phyloP scores from a whole-genome alignment of 2,888 invertebrate genomes.

The Pocota personata region DNA sequence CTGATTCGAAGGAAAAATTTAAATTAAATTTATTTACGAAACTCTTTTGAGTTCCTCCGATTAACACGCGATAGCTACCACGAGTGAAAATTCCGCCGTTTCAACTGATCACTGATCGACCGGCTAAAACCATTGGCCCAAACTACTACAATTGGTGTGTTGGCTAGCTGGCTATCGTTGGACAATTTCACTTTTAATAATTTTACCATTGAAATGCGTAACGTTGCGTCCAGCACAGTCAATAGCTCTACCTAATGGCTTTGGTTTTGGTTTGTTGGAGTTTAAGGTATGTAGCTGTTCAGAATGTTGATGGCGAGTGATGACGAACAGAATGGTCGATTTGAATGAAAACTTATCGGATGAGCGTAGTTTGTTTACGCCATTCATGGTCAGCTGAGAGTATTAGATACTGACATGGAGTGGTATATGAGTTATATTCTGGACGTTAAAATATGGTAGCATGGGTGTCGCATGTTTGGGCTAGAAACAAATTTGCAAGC shows the following conservation, averaged over 20 bases:
- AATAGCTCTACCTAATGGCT: constrained; percentile 54
- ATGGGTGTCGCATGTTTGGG: constrained; percentile 38
- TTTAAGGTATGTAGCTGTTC: constrained; percentile 31
- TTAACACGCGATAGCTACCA: constrained; percentile 2
- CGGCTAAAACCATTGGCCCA: constrained; percentile 54
- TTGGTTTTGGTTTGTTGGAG: constrained; percentile 59
- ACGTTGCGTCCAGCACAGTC: constrained; percentile 27
- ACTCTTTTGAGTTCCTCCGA: not conserved
- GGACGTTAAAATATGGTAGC: not conserved
- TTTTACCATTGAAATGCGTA: constrained; percentile 68
- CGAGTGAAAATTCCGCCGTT: constrained; percentile 45
- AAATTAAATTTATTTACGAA: not conserved
- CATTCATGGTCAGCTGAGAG: constrained; percentile 65
- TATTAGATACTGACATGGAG: constrained; percentile 13
- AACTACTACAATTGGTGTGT: constrained; percentile 9
- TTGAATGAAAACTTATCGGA: constrained; percentile 45
- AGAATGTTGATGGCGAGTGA: constrained; percentile 56
- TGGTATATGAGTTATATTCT: not conserved
- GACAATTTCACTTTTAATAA: constrained; percentile 73
- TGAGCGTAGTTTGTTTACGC: constrained; percentile 45
- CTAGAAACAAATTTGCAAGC: constrained; percentile 4
- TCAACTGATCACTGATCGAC: constrained; percentile 50
- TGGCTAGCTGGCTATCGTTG: constrained; percentile 5
- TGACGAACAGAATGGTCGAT: constrained; percentile 44
- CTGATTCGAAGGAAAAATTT: not conserved